A percentile compares a stretch with the other conserved stretches of the same genome.
phyloP scores from a whole-genome alignment of 2,797 vertebrate genomes.

The Craterocephalus amniculus region DNA sequence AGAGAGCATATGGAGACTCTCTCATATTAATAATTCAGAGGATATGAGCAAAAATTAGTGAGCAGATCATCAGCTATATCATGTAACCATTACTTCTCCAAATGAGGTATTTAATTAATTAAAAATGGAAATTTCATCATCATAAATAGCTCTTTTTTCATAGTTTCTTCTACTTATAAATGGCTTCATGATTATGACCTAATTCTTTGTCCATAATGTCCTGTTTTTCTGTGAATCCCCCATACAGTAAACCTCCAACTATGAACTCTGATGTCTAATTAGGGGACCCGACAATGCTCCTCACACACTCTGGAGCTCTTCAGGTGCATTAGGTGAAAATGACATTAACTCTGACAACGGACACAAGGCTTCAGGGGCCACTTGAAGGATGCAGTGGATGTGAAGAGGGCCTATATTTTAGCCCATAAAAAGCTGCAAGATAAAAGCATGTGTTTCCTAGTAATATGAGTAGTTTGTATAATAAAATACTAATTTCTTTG shows the following conservation, averaged over 20 bases:
- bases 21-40: constrained; percentile 95
- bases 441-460: constrained; percentile 11
- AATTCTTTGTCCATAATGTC: constrained; percentile 29
- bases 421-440: constrained; percentile 32
- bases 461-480: background rate
- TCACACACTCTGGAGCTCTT: constrained; percentile 46
- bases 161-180: constrained; percentile 16
- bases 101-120: constrained; percentile 69
- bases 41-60: constrained; percentile 96
- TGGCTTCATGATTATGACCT: constrained; percentile 1
- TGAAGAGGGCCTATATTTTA: constrained; percentile 39
- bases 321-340: constrained; percentile 66
- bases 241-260: constrained; percentile 17
- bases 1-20: constrained; percentile 94
- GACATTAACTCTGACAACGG: constrained; percentile 44
- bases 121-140: constrained; percentile 64
- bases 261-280: constrained; percentile 55
- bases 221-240: constrained; percentile 27
- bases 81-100: constrained; percentile 89
- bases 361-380: constrained; percentile 36
- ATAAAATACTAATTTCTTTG: constrained; percentile 9
- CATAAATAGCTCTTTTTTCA: constrained; percentile 26
- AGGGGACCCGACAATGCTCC: constrained; percentile 34
- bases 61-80: constrained; percentile 80
- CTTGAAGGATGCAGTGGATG: constrained; percentile 38